These are phyloP conservation scores for Chloroceryle amazona DNA, from an alignment of 2,797 vertebrate species.

Conservation along the genomic window DNA sequence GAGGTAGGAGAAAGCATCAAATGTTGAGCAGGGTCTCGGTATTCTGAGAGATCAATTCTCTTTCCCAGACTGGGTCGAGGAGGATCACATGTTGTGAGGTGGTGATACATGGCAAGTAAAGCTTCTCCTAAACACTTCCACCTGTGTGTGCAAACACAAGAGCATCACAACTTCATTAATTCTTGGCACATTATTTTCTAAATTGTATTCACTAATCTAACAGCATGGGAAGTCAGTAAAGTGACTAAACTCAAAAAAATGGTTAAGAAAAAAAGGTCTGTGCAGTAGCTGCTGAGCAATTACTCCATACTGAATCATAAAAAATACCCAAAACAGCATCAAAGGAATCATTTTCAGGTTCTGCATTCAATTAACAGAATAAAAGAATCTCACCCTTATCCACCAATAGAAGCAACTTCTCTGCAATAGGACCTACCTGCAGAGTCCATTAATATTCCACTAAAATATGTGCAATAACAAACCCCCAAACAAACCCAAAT, in stretches of 20 bases:
- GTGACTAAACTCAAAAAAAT: background rate
- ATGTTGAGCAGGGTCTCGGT: constrained; percentile 86
- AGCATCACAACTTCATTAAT: background rate
- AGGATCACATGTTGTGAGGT: constrained; percentile 92
- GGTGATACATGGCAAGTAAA: constrained; percentile 92
- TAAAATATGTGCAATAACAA: background rate
- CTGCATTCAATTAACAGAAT: background rate
- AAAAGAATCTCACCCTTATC: background rate
- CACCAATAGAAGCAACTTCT: background rate
- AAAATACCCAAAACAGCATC: background rate
- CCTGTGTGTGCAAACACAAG: constrained; percentile 69
- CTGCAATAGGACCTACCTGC: background rate
- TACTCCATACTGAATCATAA: background rate
- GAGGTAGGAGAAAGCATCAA: constrained; percentile 52
- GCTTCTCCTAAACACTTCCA: constrained; percentile 96
- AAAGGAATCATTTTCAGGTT: background rate
- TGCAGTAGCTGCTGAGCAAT: background rate
- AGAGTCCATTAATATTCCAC: background rate
- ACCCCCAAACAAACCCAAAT: background rate
- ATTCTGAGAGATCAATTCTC: constrained; percentile 92
- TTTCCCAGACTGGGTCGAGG: constrained; percentile 92
- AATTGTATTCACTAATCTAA: background rate
- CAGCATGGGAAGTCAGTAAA: background rate
- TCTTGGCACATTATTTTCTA: background rate
- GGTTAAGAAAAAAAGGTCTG: background rate